Conservation (phyloP, 1,140 invertebrate genomes). For the Catajapyx aquilonaris region DNA sequence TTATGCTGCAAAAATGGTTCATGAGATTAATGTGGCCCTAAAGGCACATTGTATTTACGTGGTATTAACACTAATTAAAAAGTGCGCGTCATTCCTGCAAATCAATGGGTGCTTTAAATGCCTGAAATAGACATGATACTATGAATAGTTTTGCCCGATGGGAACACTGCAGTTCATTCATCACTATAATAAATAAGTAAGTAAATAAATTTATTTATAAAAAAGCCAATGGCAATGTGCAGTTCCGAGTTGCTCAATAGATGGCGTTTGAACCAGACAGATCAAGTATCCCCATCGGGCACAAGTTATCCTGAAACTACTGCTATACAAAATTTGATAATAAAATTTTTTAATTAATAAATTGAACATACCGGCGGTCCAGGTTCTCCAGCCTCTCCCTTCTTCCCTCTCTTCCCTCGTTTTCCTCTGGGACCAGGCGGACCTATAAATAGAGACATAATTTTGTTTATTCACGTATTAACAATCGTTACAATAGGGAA, state of each 20-base stretch:
- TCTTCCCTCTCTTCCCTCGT: slow-evolving; percentile 69
- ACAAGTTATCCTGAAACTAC: neutral
- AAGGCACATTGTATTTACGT: no score
- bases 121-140: no score
- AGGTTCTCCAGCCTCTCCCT: slow-evolving; percentile 61
- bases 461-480: no score
- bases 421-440: slow-evolving; percentile 55
- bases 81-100: no score
- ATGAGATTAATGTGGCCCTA: no score
- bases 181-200: slow-evolving; percentile 3
- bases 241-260: neutral
- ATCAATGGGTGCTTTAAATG: no score
- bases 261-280: neutral
- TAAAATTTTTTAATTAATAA: neutral
- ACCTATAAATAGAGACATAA: slow-evolving; percentile 18
- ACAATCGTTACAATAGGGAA: no score
- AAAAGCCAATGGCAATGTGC: neutral
- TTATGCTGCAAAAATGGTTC: no score
- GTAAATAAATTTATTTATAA: neutral
- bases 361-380: slow-evolving; percentile 19
- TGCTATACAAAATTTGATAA: neutral
- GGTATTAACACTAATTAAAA: no score
- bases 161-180: no score
- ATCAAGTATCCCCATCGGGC: neutral
- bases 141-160: no score